A percentile compares a stretch with the other conserved stretches of the same genome.
These are phyloP conservation scores for Neogale vison DNA, from an alignment of 2,113 vertebrate species.

Conservation along the genomic window DNA sequence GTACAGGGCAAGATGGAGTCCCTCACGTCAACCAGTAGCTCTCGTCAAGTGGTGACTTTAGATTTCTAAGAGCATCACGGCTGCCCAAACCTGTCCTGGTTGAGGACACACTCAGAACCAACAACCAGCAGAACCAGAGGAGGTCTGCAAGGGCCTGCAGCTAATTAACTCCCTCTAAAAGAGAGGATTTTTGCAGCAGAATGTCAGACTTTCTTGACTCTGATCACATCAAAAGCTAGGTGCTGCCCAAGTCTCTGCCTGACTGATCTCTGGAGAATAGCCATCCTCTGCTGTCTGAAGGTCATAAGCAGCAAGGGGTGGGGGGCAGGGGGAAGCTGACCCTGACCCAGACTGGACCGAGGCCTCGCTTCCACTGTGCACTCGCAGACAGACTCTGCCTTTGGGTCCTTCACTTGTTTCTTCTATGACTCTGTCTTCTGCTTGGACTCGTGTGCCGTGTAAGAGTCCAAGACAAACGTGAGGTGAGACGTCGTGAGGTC, in stretches of 20 bases:
- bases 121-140: not conserved
- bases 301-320: not conserved
- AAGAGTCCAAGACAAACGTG: not conserved
- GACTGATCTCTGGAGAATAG: not conserved
- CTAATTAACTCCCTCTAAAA: not conserved
- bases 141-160: not conserved
- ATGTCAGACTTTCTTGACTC: not conserved
- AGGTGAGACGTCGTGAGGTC: not conserved
- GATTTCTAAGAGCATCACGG: not conserved
- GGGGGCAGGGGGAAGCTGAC: too few relatives aligned
- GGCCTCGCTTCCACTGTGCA: not conserved
- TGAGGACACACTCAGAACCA: not conserved
- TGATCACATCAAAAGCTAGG: not conserved
- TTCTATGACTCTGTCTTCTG: not conserved
- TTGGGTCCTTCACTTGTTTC: not conserved
- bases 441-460: not conserved
- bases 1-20: not conserved
- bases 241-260: not conserved
- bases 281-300: not conserved
- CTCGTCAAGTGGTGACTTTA: rapidly evolving
- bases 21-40: not conserved
- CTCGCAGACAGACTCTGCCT: not conserved
- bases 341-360: not conserved
- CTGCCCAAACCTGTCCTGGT: not conserved
- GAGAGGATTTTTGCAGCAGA: not conserved